phyloP scores from a whole-genome alignment of 2,113 vertebrate genomes.

The Polypterus senegalus region DNA sequence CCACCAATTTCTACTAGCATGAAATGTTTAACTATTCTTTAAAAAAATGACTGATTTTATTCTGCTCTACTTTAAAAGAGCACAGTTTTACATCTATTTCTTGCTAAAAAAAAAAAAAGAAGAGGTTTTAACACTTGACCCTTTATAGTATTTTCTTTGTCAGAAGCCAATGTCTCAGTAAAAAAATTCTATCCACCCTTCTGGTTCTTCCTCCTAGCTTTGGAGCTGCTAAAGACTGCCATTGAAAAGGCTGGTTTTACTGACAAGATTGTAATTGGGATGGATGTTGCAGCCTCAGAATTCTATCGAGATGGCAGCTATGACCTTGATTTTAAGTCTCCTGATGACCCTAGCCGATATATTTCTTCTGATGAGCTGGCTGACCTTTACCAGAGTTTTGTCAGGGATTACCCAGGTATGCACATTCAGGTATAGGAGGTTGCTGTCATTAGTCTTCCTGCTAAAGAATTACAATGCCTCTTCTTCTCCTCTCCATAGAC shows the following conservation, averaged over 20 bases:
- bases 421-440: not conserved
- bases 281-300: slow-evolving; percentile 84
- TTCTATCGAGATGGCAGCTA: slow-evolving; percentile 81
- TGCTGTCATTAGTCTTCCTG: too few species aligned
- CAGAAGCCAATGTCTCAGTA: too few species aligned
- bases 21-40: too few species aligned
- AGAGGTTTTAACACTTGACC: too few species aligned
- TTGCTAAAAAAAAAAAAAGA: too few species aligned
- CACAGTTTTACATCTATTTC: too few species aligned
- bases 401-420: slow-evolving; percentile 80
- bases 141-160: too few species aligned
- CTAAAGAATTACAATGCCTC: too few species aligned
- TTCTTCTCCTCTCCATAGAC: too few species aligned
- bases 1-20: too few species aligned
- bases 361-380: slow-evolving; percentile 75
- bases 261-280: slow-evolving; percentile 84
- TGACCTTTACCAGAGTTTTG: slow-evolving; percentile 78
- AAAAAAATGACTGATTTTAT: too few species aligned
- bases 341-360: slow-evolving; percentile 69
- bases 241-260: slow-evolving; percentile 82
- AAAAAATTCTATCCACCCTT: not conserved
- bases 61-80: too few species aligned
- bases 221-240: slow-evolving; percentile 82
- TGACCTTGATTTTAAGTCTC: slow-evolving; percentile 84
- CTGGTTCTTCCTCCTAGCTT: slow-evolving; percentile 32